Base-by-base conservation (phyloP, 2,888 invertebrate genomes). In the Melanchra persicariae region DNA sequence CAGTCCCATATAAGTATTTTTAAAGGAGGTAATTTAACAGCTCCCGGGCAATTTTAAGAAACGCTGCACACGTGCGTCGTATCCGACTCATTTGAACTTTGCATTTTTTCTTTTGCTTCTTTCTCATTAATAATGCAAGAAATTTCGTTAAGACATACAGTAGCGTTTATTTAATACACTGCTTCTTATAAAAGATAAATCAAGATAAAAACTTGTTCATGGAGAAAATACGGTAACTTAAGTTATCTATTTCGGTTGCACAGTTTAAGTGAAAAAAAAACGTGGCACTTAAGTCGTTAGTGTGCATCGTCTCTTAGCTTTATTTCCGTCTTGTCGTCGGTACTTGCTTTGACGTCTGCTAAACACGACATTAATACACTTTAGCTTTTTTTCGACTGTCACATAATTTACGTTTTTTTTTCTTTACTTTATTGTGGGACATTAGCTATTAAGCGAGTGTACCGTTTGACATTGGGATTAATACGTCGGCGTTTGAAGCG, bases 311-410 rank as follows among this genome's bases (percentile, higher is more conserved):
- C 86, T 86, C 88, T 90, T 90, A 90, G 84, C 86, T 88, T 91
- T 94, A 94, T 94, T 94, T 94, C 91, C 89, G 93, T 92, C 91
- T 80, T 82, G 82, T 85, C 85, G 88, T 86, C 93, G 93, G 93
- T 91, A 87, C 90, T 83, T 83, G 88, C 94, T 95, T 95, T 96
- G 96, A 94, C 96, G 93, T 94, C 91, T 88, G 91, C 91, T 94
- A 93, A 95, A 95, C 95, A 94, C 93, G 93, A 93, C 95, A 94
- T 95, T 94, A 95, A 95, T 94, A 94, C 93, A 91, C 92, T 93
- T 90, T 89, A 89, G 87, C 87, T 91, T 94, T 94, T 94, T 95
- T 94, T 91, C 89, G 85, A 85, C 93, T 94, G 95, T 94, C 96
- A 92, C 94, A 95, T 95, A 93, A 93, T 94, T 96, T 93, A 93